phyloP scores from a whole-genome alignment of 2,888 invertebrate genomes.

The Agonopterix subpropinquella region DNA sequence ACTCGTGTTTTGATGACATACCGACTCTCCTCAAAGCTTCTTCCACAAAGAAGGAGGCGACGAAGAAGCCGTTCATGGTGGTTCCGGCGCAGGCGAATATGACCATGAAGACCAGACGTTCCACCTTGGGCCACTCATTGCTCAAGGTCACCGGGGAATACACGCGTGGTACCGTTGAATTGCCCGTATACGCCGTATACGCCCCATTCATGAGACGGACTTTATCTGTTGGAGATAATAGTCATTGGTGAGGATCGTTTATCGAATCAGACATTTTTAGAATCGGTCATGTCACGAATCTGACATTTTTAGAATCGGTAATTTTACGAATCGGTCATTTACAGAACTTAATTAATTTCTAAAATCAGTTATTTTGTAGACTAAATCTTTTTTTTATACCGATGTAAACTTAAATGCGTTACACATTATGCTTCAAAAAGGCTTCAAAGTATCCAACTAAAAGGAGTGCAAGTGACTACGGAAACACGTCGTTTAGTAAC shows the following conservation, averaged over 20 bases:
- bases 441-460: too few species aligned
- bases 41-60: conserved; percentile 40
- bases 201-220: conserved; percentile 12
- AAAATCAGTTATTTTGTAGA: too few species aligned
- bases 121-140: conserved; percentile 81
- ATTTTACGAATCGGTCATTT: too few species aligned
- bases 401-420: too few species aligned
- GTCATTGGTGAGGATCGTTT: not conserved
- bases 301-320: too few species aligned
- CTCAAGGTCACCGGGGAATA: conserved; percentile 79
- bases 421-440: too few species aligned
- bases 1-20: conserved; percentile 15
- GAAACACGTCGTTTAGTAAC: too few species aligned
- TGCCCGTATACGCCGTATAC: conserved; percentile 5
- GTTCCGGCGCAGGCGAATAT: conserved; percentile 22
- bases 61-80: conserved; percentile 37
- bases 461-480: too few species aligned
- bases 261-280: too few species aligned
- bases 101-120: conserved; percentile 73
- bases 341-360: too few species aligned
- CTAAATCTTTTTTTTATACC: too few species aligned
- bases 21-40: conserved; percentile 23
- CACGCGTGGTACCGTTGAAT: conserved; percentile 9
- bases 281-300: too few species aligned
- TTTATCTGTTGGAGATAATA: not conserved